Percentiles rank a stretch among this genome's conserved stretches.
These are phyloP conservation scores for Mastomys natalensis DNA, from an alignment of 2,113 vertebrate genomes.

Conservation along the genomic window DNA sequence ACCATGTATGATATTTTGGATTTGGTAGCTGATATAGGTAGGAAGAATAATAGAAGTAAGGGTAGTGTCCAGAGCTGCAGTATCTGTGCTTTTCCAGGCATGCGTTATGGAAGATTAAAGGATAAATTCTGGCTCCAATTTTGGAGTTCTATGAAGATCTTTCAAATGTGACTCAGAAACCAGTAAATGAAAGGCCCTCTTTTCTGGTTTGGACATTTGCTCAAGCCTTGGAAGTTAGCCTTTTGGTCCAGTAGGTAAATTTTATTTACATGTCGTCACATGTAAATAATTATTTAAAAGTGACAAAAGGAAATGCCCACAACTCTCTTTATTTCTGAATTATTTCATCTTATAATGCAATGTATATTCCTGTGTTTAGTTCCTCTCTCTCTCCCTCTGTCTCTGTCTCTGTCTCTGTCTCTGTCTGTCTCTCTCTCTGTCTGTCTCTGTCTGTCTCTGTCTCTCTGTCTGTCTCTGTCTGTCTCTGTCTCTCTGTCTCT, in stretches of 20 bases:
- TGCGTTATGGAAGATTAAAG: fast-evolving
- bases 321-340: not conserved
- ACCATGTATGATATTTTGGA: not conserved
- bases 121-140: not conserved
- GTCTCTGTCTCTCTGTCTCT: no score
- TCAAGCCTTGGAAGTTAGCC: not conserved
- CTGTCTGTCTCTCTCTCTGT: no score
- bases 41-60: no score
- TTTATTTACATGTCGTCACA: not conserved
- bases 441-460: no score
- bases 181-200: fast-evolving
- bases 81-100: not conserved
- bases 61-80: fast-evolving
- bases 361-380: not conserved
- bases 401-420: no score
- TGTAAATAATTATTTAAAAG: not conserved
- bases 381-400: no score
- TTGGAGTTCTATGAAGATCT: not conserved
- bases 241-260: not conserved
- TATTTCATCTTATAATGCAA: not conserved
- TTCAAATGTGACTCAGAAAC: not conserved
- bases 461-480: no score
- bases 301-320: not conserved
- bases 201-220: not conserved
- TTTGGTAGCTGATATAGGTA: fast-evolving